Percentiles rank a stretch among this genome's conserved stretches.
Evolutionary conservation across 1,140 invertebrate genomes (phyloP).

Genomic region (Caenorhabditis tropicalis): DNA sequence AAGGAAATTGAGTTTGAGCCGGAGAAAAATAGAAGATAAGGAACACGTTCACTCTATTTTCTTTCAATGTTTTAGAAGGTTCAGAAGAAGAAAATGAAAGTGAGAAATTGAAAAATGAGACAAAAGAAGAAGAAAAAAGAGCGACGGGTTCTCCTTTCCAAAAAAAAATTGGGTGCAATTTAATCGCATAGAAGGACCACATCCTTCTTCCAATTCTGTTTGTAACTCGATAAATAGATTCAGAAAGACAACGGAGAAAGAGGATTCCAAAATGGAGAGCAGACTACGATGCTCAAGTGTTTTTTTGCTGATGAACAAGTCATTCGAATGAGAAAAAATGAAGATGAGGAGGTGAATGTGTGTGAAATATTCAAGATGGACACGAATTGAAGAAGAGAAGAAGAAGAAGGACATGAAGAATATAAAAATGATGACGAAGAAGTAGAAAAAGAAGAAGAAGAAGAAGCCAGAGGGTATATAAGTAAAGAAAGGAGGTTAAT

Average conservation of each 20-base stretch:
- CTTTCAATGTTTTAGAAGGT: background rate
- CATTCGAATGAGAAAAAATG: background rate
- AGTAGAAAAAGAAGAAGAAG: background rate
- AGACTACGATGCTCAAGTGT: background rate
- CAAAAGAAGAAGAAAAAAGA: background rate
- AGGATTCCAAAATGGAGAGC: background rate
- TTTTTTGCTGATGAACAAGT: conserved; percentile 14
- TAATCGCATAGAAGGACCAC: background rate
- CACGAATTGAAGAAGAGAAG: background rate
- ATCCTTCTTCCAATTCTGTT: background rate
- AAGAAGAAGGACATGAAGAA: background rate
- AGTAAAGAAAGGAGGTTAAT: background rate
- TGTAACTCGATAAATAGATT: conserved; percentile 23
- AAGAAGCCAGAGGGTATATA: background rate
- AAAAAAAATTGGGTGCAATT: conserved; percentile 13
- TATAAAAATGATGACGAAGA: background rate
- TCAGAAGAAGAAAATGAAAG: background rate
- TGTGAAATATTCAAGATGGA: conserved; percentile 41
- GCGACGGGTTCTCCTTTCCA: background rate
- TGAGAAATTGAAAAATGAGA: background rate
- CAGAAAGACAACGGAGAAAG: background rate
- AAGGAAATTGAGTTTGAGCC: background rate
- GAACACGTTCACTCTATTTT: background rate
- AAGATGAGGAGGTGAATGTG: background rate
- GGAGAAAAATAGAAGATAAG: background rate